phyloP scores from a whole-genome alignment of 2,797 vertebrate genomes.

The Nannoperca obscura region DNA sequence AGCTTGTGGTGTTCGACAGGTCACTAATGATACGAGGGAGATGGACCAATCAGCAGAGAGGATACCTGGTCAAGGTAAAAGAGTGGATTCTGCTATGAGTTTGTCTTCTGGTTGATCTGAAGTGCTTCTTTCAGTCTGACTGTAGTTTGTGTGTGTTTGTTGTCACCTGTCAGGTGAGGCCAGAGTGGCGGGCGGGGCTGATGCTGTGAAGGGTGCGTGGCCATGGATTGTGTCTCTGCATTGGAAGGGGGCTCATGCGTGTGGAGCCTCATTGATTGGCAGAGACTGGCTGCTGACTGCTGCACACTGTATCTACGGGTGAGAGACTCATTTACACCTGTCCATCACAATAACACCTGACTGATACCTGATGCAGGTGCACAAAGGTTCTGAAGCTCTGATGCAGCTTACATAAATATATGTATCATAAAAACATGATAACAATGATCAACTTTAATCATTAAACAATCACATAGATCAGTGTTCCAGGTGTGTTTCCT shows the following conservation, averaged over 20 bases:
- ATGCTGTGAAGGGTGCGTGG: slow-evolving; percentile 88
- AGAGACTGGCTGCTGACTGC: slow-evolving; percentile 92
- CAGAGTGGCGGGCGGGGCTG: slow-evolving; percentile 88
- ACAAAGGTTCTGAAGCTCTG: too few species aligned
- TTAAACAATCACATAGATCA: too few species aligned
- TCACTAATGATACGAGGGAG: neutral
- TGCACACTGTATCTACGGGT: slow-evolving; percentile 95
- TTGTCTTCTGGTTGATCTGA: neutral
- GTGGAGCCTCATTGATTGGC: slow-evolving; percentile 90
- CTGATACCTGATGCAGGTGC: too few species aligned
- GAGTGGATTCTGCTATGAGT: neutral
- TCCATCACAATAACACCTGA: too few species aligned
- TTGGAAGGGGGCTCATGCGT: slow-evolving; percentile 78
- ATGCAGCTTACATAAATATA: too few species aligned
- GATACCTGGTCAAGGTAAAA: slow-evolving; percentile 33
- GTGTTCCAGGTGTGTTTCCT: too few species aligned
- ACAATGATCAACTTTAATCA: too few species aligned
- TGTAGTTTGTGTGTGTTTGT: neutral
- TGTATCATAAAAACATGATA: too few species aligned
- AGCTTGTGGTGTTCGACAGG: slow-evolving; percentile 79
- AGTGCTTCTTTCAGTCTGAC: neutral
- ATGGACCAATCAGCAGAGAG: slow-evolving; percentile 34
- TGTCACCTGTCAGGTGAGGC: slow-evolving; percentile 38
- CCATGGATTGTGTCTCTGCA: slow-evolving; percentile 92
- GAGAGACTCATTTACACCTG: slow-evolving; percentile 45